A percentile compares a stretch with the other conserved stretches of the same genome.
Evolutionary conservation across 2,113 vertebrate species (phyloP).

Genomic region (Channa maculata): DNA sequence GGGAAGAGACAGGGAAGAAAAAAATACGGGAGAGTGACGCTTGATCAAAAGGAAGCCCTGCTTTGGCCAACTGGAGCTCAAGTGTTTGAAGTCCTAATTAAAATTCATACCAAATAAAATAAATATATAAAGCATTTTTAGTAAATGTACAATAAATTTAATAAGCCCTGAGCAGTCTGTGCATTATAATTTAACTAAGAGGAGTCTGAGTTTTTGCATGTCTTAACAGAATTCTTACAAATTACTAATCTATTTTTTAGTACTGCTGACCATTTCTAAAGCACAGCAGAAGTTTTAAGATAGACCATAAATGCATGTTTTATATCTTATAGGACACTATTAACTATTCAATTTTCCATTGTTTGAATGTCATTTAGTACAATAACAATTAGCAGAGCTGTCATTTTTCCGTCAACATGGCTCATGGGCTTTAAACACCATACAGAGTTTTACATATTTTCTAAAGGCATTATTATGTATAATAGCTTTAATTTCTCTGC

Average conservation of each 20-base stretch:
- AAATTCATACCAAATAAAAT: slow-evolving; percentile 78
- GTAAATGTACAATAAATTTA: slow-evolving; percentile 78
- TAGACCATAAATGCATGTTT: slow-evolving; percentile 24
- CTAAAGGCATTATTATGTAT: neutral
- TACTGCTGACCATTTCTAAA: slow-evolving; percentile 52
- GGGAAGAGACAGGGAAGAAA: slow-evolving; percentile 60
- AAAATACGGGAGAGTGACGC: slow-evolving; percentile 64
- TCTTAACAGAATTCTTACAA: slow-evolving; percentile 68
- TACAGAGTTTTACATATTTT: neutral
- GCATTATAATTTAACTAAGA: slow-evolving; percentile 62
- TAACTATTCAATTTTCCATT: neutral
- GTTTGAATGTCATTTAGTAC: slow-evolving; percentile 5
- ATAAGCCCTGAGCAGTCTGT: slow-evolving; percentile 52
- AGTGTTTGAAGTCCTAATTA: slow-evolving; percentile 84
- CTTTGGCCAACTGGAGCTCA: slow-evolving; percentile 57
- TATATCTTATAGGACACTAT: neutral
- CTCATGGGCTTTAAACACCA: neutral
- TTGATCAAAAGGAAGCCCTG: slow-evolving; percentile 80
- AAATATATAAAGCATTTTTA: slow-evolving; percentile 71
- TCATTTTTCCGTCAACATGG: no score
- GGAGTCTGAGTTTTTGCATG: slow-evolving; percentile 66
- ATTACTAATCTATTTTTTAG: slow-evolving; percentile 59
- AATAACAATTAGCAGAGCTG: neutral
- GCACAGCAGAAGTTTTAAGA: slow-evolving; percentile 8
- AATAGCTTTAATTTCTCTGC: neutral